Base-by-base conservation (phyloP, 2,888 invertebrate species). In the Pediacus dermestoides region DNA sequence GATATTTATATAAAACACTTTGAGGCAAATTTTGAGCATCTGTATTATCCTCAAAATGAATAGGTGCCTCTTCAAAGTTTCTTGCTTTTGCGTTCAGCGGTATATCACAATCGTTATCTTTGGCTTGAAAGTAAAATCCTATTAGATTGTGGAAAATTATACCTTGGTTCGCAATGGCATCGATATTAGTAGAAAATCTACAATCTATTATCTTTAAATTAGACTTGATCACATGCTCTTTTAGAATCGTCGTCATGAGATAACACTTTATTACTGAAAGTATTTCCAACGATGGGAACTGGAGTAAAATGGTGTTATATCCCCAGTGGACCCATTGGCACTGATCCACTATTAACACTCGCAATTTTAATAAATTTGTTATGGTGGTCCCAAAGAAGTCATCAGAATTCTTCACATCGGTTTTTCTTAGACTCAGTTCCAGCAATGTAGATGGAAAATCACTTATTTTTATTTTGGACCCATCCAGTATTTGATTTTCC, bases 271-370 rank as follows among this genome's bases (percentile, higher is more conserved):
- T 73, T 48, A 85, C 66, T 37, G 77, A 72, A 3, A 89, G 70
- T 22, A 78, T 75, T 25, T 75, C 74, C 14, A 89, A 70, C 3
- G 70, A 64, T 1, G 73, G 68, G 58, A 83, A 70, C 68, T 88
- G 88, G 54, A 85, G 84, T 1, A 89, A 70, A 1, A 84, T 78
- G 64, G 88, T 73, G 6, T 89, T 69, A 26, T 81, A 78, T 40
- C 84, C 81, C 0, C 85, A 80, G 34, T 81, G 79, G 42, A 89
- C 74, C 87, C 88, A 88, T 3, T 74, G 70, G 59, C 86, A 87
- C 42, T 78, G 74, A 16, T 84, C 83, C 34, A 89, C 71, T 55
- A 84, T 79, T 31, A 88, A 38, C 52, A 60, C 60, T 50, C 43
- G 53, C 30, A 60, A 49, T 34, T 59, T 55, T 10, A 40, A 32